phyloP scores from a whole-genome alignment of 2,888 invertebrate species.

The Crioceris asparagi region DNA sequence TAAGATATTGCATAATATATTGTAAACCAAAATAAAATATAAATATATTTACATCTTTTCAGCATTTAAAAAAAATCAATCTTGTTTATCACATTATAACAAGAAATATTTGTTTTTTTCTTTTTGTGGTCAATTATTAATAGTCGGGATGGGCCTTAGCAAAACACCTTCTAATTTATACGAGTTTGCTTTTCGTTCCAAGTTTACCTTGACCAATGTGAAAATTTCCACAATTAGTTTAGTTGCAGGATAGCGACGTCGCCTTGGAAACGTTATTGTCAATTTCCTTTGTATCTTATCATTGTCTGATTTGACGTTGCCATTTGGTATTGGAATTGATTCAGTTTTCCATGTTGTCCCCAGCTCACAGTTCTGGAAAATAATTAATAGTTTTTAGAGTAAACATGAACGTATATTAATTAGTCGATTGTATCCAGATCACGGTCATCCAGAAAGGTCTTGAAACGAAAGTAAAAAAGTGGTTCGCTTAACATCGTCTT shows the following conservation, averaged over 20 bases:
- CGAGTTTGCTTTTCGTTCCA: slow-evolving; percentile 26
- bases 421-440: too few species aligned
- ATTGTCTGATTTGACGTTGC: background rate
- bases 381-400: slow-evolving; percentile 11
- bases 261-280: slow-evolving; percentile 25
- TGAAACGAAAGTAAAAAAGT: too few species aligned
- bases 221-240: slow-evolving; percentile 30
- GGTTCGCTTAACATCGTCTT: too few species aligned
- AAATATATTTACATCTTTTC: too few species aligned
- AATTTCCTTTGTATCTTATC: slow-evolving; percentile 23
- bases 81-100: too few species aligned
- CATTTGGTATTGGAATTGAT: slow-evolving; percentile 15
- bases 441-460: too few species aligned
- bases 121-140: too few species aligned
- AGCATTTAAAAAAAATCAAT: too few species aligned
- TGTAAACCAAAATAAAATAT: too few species aligned
- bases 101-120: too few species aligned
- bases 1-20: too few species aligned
- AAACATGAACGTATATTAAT: too few species aligned
- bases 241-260: slow-evolving; percentile 13
- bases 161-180: slow-evolving; percentile 31
- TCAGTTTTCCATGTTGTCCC: slow-evolving; percentile 21
- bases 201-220: slow-evolving; percentile 28
- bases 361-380: slow-evolving; percentile 26
- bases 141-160: slow-evolving; percentile 24